Base-by-base conservation (phyloP, 2,888 invertebrate genomes). In the Listrodromus nycthemerus region DNA sequence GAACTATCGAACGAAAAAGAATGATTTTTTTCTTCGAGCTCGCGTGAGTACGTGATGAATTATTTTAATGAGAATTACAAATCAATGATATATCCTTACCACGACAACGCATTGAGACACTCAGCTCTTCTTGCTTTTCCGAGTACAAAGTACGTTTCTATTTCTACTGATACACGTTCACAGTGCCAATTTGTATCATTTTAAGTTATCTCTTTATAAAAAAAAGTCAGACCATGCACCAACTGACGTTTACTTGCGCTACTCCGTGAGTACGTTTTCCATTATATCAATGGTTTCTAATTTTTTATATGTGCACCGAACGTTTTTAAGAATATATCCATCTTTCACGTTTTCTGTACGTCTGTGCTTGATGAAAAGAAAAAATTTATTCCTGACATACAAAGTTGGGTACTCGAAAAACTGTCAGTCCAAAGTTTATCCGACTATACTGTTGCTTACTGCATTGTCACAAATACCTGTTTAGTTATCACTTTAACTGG, bases 131-230 rank as follows among this genome's bases (percentile, higher is more conserved):
- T 75, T 80, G 76, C 67, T 85, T 82, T 41, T 41, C 66, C 82
- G 69, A 84, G 77, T 85, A 83, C 81, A 85, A 85, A 83, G 50
- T 78, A 83, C 70, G 27, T 24, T 82, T 82, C 45, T 77, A 85
- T 74, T 67, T 77, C 58, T 79, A 83, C 52, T 66, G 67, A 50
- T 79, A 48, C 41, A 85, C 50, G 74, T 71, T 83, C 52, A 71
- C 48, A 70, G 83, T 83, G 85, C 81, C 82, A 82, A 85, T 85
- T 50, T 75, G 45, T 61, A 79, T 79, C 55, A 66, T 73, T 37
- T 76, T 85, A 75, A 45, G 24, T 80, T 74, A 41, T 66, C 16
- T 80, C 75, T 75, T 7, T 74, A 16, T 27, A 16, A 27, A 30
- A 4, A 61, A 55, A 55, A 24, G 55, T 21, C 10, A 13, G 24